Conservation (phyloP, 2,797 vertebrate genomes). For the Enoplosus armatus region DNA sequence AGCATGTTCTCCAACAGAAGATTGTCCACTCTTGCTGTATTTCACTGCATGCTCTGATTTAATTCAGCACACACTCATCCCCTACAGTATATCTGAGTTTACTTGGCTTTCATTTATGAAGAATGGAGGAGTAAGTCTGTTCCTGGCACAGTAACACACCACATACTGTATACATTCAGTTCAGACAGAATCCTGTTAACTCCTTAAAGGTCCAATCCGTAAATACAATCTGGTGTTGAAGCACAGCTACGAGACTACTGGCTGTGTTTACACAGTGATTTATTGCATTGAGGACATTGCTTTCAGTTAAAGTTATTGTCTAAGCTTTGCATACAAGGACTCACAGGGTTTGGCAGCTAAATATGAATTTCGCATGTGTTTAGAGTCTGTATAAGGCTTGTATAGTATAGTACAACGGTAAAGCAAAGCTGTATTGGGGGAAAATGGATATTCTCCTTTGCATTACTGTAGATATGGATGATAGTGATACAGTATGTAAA, state of each 20-base stretch:
- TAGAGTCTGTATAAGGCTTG: not conserved
- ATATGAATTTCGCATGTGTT: constrained; percentile 51
- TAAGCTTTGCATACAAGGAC: constrained; percentile 49
- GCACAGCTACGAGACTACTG: constrained; percentile 46
- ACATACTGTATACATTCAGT: constrained; percentile 58
- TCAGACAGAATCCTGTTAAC: constrained; percentile 66
- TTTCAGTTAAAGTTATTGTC: constrained; percentile 67
- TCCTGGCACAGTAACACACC: constrained; percentile 62
- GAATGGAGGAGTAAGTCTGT: constrained; percentile 53
- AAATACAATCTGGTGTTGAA: constrained; percentile 62
- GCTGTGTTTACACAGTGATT: constrained; percentile 63
- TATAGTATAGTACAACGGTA: not conserved
- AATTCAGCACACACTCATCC: constrained; percentile 43
- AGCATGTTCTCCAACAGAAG: constrained; percentile 6
- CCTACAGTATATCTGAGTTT: constrained; percentile 39
- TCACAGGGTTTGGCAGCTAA: constrained; percentile 28
- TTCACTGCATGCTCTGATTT: constrained; percentile 33
- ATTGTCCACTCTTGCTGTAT: constrained; percentile 22
- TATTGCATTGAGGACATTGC: constrained; percentile 53
- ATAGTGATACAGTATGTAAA: not conserved
- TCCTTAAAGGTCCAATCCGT: constrained; percentile 60
- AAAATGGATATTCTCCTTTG: not conserved
- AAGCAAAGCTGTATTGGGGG: not conserved
- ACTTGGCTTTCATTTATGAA: constrained; percentile 52
- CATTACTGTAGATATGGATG: not conserved